phyloP scores from a whole-genome alignment of 2,113 vertebrate species.

The Pampusana beccarii region DNA sequence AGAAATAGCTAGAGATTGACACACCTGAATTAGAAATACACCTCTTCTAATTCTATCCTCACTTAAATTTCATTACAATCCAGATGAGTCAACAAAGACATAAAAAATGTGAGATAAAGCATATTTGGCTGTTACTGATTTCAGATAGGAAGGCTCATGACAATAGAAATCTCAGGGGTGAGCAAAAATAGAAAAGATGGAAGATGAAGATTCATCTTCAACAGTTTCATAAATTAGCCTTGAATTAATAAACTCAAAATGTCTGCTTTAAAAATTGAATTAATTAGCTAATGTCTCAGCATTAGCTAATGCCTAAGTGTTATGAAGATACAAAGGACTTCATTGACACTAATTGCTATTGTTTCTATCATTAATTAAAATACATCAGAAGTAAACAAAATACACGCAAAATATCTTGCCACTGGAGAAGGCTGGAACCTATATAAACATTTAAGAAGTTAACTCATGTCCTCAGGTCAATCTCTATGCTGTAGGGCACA shows the following conservation, averaged over 20 bases:
- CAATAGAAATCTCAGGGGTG: not conserved
- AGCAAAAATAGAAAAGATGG: not conserved
- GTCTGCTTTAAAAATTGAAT: not conserved
- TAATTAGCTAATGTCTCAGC: not conserved
- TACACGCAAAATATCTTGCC: not conserved
- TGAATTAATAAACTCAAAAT: constrained; percentile 32
- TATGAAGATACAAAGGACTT: constrained; percentile 13
- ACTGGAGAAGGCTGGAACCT: not conserved
- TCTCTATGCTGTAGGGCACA: not conserved
- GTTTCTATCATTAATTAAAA: constrained; percentile 37
- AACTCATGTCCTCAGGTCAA: not conserved
- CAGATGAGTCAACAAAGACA: not conserved
- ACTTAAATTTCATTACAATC: not conserved
- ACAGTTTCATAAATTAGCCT: not conserved
- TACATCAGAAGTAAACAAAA: constrained; percentile 18
- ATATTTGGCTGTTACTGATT: not conserved
- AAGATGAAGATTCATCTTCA: not conserved
- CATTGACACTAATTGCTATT: not conserved
- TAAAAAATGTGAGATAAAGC: not conserved
- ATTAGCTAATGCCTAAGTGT: not conserved
- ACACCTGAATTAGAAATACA: not conserved
- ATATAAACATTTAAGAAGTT: not conserved
- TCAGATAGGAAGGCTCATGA: not conserved
- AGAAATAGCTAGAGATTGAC: constrained; percentile 18
- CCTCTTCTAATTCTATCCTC: constrained; percentile 12